Evolutionary conservation across 1,140 invertebrate genomes (phyloP), one percentile per base, ranked within the genome.

Genomic region (Meloidogyne floridensis): DNA sequence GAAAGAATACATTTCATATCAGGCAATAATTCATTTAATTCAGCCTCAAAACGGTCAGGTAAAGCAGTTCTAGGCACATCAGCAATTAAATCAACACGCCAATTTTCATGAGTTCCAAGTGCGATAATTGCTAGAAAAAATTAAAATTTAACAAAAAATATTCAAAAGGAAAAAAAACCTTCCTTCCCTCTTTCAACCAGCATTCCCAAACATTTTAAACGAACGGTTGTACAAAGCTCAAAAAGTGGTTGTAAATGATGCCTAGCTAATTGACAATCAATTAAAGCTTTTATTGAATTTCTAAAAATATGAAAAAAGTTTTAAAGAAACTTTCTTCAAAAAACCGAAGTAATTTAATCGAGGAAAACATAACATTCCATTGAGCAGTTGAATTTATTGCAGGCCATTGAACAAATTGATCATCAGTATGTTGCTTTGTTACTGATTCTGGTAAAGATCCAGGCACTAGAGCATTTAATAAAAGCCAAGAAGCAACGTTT

Each of bases 31-130:
- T 89, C 89, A 56, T 82, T 87, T n/a, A 89, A 78, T 87, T 89
- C 85, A 56, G 87, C 86, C 69, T 90, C 89, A 81, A 84, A 89
- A 65, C 89, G 77, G 81, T 89, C 88, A 0, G 88, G 88, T n/a
- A 90, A 75, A n/a, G 77, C 72, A 3, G 89, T 90, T 54, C 89
- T 89, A 10, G 87, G 78, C 15, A 76, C 47, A 13, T 84, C 82
- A 20, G 82, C 83, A 15, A 83, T 80, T 71, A 85, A 78, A 75
- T 90, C 87, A 54, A 87, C 81, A 56, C 86, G 85, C 88, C 88
- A 89, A 71, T 86, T 90, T 81, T 90, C 87, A 32, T 86, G 84
- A 9, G 32, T 72, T 7, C 77, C 79, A 18, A 89, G 76, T 6
- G 43, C 56, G 2, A 85, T 53, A 72, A 88, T 85, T 13, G 53